Evolutionary conservation across 2,113 vertebrate species (phyloP).

Genomic region (Equus przewalskii): DNA sequence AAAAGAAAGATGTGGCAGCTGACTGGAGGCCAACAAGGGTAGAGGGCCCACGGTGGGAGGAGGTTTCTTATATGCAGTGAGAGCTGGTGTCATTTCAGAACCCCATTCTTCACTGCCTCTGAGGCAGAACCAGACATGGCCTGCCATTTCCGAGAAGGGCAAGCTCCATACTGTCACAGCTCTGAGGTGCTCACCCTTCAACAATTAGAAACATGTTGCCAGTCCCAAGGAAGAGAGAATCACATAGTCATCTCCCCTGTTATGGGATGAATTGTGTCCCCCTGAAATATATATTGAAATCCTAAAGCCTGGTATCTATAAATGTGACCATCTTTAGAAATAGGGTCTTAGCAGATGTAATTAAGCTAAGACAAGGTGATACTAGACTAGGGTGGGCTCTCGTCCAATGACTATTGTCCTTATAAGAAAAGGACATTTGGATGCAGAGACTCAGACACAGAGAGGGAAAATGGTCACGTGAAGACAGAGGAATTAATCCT

Average conservation of each 20-base stretch:
- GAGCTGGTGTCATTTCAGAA: too few species aligned
- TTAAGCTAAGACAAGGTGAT: neutral
- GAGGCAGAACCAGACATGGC: neutral
- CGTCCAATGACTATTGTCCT: neutral
- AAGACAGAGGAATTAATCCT: neutral
- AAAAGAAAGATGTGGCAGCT: neutral
- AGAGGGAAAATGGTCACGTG: neutral
- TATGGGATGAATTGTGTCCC: neutral
- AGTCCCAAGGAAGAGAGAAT: neutral
- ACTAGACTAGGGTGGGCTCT: neutral
- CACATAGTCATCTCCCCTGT: neutral
- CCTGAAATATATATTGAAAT: neutral
- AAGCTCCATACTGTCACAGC: too few species aligned
- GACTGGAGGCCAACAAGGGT: neutral
- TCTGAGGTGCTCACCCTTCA: neutral
- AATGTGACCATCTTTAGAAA: neutral
- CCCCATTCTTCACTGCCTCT: neutral
- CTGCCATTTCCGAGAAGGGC: accelerated
- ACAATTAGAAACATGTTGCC: neutral
- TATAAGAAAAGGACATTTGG: neutral
- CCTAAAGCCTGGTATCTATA: neutral
- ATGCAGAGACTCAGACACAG: neutral
- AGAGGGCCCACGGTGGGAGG: neutral
- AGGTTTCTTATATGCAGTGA: neutral
- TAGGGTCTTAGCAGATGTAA: neutral